A percentile compares a stretch with the other conserved stretches of the same genome.
These are phyloP conservation scores for Denticeps clupeoides DNA, from an alignment of 2,797 vertebrate species.

Conservation along the genomic window DNA sequence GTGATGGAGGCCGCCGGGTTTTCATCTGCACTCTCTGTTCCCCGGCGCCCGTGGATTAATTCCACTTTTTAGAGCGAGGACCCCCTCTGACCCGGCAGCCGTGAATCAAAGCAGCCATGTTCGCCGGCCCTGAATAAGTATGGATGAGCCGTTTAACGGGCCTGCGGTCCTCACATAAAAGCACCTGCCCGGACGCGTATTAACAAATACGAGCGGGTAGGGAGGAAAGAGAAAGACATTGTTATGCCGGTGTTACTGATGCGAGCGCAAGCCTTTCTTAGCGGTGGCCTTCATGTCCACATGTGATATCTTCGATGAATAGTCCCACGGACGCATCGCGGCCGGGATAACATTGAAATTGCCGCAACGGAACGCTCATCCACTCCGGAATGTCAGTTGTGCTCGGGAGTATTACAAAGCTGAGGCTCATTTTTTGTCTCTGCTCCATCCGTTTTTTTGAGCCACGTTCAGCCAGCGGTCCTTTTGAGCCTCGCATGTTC, in stretches of 20 bases:
- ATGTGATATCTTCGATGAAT: constrained; percentile 11
- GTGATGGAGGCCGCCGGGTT: neutral
- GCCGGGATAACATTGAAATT: constrained; percentile 13
- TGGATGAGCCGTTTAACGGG: constrained; percentile 12
- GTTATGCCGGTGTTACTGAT: constrained; percentile 5
- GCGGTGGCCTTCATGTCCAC: constrained; percentile 10
- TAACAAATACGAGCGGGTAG: constrained; percentile 13
- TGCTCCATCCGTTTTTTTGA: too few relatives aligned
- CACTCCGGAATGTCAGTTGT: neutral
- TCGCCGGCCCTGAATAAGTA: neutral
- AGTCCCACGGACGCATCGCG: constrained; percentile 1
- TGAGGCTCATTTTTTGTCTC: too few relatives aligned
- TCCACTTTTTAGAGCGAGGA: neutral
- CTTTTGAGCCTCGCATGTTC: too few relatives aligned
- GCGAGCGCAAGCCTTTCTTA: constrained; percentile 4
- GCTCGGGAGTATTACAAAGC: too few relatives aligned
- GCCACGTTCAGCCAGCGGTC: too few relatives aligned
- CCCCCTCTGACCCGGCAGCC: neutral
- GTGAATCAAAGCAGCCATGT: constrained; percentile 9
- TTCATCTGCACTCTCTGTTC: neutral
- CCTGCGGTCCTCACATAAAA: constrained; percentile 13
- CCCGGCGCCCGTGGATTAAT: constrained; percentile 1
- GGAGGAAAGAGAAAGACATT: constrained; percentile 6
- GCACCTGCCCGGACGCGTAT: constrained; percentile 4
- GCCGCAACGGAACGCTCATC: constrained; percentile 1